Base-by-base conservation (phyloP, 2,888 invertebrate genomes). In the Ophion obscuratus region DNA sequence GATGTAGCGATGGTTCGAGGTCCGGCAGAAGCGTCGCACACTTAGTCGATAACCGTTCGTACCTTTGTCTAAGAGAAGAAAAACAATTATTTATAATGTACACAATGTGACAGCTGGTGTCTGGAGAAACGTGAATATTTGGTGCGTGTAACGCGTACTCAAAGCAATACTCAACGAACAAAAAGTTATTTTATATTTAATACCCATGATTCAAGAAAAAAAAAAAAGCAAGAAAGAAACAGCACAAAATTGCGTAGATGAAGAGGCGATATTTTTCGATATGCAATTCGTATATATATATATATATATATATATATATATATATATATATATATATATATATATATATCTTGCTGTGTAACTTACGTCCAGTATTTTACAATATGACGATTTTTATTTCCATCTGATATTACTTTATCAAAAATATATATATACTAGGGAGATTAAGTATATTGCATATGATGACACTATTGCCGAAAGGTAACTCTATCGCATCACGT, bases 301-400 rank as follows among this genome's bases (percentile, higher is more conserved):
- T 47, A 36, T 62, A 27, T 64, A 62, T 64, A 7, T 75, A 64
- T 20, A 27, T 47, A 44, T 20, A 57, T 53, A 76, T 66, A 79
- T 47, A 62, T 62, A 20, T 82, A n/a, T n/a, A 27, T 64, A 62
- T 64, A 7, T 75, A 64, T 20, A 27, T 47, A 44, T 20, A 57
- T 53, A 76, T 66, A 79, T 47, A 62, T 62, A 20, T 82, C 68
- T 82, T 78, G 79, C 64, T 82, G 62, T 85, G 79, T 85, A 79
- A 85, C 71, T 83, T 82, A 82, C 85, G 85, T 83, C 75, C 85
- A 85, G 85, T 85, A 85, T 85, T 85, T 82, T 83, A 75, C 66
- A 53, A 85, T 83, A 85, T 83, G 76, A 83, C 79, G 82, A 67
- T 31, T 77, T 77, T 57, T 67, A 57, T 67, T 59, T 77, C 71